phyloP scores from a whole-genome alignment of 2,888 invertebrate genomes.

The Tillus elongatus region DNA sequence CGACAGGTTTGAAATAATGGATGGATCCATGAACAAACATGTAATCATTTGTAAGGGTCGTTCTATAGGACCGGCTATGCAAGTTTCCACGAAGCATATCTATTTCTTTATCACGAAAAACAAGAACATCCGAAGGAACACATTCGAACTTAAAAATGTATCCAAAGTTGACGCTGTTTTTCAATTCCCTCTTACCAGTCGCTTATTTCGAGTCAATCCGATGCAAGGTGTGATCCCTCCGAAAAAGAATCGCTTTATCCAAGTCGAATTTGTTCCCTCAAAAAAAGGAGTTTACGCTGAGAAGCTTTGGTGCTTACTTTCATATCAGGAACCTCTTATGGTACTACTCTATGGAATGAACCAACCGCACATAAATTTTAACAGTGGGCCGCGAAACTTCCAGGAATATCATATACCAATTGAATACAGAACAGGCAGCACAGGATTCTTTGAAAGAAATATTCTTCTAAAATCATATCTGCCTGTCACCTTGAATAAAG shows the following conservation, averaged over 20 bases:
- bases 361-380: too few relatives aligned
- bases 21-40: neutral
- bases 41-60: neutral
- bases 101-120: neutral
- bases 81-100: neutral
- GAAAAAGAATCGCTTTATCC: neutral
- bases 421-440: too few relatives aligned
- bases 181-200: too few relatives aligned
- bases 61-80: neutral
- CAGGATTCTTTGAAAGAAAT: too few relatives aligned
- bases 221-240: neutral
- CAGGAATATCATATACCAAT: too few relatives aligned
- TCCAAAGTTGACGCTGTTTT: neutral
- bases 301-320: constrained; percentile 1
- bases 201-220: too few relatives aligned
- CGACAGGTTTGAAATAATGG: neutral
- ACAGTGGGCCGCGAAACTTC: too few relatives aligned
- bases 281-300: neutral
- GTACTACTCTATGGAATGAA: neutral
- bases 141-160: neutral
- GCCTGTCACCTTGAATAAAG: too few relatives aligned
- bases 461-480: too few relatives aligned
- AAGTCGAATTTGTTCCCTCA: neutral
- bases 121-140: neutral
- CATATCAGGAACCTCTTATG: neutral